Base-by-base conservation (phyloP, 2,888 invertebrate genomes). In the Autographa pulchrina region DNA sequence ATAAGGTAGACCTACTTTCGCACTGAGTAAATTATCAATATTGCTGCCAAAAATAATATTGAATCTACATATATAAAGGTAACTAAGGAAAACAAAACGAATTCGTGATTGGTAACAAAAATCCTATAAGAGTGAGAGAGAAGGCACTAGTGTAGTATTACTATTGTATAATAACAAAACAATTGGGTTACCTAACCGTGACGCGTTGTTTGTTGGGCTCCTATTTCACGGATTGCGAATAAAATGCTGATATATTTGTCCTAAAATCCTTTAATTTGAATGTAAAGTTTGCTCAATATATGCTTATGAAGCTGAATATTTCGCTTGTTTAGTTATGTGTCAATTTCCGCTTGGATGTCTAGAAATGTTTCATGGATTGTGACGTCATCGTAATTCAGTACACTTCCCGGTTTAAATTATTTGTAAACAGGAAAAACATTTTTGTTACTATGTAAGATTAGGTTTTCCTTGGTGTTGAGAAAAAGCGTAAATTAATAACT, bases 101-200 rank as follows among this genome's bases (percentile, higher is more conserved):
- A 71, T 61, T 67, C 58, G 58, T 65, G 66, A 69, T 77, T 65
- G 67, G 43, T 68, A 74, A 65, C 81, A 61, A 52, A 59, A 60
- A 25, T 68, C 70, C 52, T 14, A 25, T 18, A 43, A 43, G 76
- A 59, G 68, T 7, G 25, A 76, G 9, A 62, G 66, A 61, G 82
- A 68, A 41, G 0, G 41, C 35, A 54, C 31, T 58, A 71, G 72
- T 84, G 67, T 83, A 69, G 20, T 73, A 80, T 84, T 84, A 82
- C 77, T 69, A 73, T 72, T 75, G 68, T 74, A 62, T 56, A 72
- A 74, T 65, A 62, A 69, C 60, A 72, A 67, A 71, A 72, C 72
- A 83, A 80, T 84, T 78, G 65, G 74, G 70, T 77, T 77, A 70
- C 74, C 68, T 65, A 77, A 82, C 62, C 63, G 13, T 71, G 73